Conservation (phyloP, 1,140 invertebrate species). For the Sinonovacula constricta region DNA sequence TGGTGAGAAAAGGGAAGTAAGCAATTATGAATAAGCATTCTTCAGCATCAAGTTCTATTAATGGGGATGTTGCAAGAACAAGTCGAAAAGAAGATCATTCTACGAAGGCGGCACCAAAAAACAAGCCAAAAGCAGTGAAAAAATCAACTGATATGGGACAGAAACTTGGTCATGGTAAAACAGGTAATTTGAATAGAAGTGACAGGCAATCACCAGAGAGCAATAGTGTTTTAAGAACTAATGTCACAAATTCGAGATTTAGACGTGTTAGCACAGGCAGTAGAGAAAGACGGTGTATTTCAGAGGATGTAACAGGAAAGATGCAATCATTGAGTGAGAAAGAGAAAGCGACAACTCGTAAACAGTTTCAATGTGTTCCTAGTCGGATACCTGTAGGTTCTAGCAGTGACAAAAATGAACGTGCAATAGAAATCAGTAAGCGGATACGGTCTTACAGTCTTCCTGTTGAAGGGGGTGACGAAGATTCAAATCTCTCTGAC, state of each 20-base stretch:
- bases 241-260: conserved; percentile 37
- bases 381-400: conserved; percentile 37
- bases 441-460: conserved; percentile 47
- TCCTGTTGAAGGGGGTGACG: conserved; percentile 25
- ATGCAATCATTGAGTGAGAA: conserved; percentile 29
- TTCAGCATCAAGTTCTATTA: conserved; percentile 19
- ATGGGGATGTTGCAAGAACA: conserved; percentile 49
- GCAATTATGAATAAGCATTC: conserved; percentile 44
- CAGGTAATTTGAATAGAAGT: conserved; percentile 16
- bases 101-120: conserved; percentile 24
- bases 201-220: conserved; percentile 52
- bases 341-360: conserved; percentile 38
- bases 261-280: conserved; percentile 20
- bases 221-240: conserved; percentile 41
- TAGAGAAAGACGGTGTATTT: conserved; percentile 44
- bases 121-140: conserved; percentile 40
- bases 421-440: conserved; percentile 39
- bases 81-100: conserved; percentile 52
- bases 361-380: conserved; percentile 33
- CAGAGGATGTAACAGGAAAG: conserved; percentile 49
- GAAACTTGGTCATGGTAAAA: conserved; percentile 43
- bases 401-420: conserved; percentile 24
- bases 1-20: background rate
- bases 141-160: conserved; percentile 54
- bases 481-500: conserved; percentile 23